Percentiles rank a stretch among this genome's conserved stretches.
Evolutionary conservation across 2,797 vertebrate species (phyloP).

Genomic region (Acanthurus lineatus): DNA sequence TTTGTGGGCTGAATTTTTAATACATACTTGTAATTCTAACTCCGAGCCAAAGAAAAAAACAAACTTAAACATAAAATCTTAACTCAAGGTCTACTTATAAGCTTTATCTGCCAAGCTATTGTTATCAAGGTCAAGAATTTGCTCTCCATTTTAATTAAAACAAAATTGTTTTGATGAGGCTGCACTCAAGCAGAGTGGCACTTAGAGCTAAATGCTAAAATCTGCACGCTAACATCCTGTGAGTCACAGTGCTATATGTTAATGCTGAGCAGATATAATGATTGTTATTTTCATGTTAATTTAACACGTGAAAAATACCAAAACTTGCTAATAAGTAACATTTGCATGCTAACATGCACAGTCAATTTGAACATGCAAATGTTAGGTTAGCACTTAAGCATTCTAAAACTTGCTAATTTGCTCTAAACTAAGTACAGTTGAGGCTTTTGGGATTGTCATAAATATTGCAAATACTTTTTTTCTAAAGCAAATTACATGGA

Average conservation of each 20-base stretch:
- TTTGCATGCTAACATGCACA: too few species aligned
- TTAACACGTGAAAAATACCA: too few species aligned
- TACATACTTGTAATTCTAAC: not conserved
- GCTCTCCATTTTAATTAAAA: not conserved
- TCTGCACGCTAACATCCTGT: too few species aligned
- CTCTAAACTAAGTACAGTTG: not conserved
- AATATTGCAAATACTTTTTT: not conserved
- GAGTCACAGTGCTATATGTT: too few species aligned
- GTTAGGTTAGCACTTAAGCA: not conserved
- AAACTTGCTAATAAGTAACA: too few species aligned
- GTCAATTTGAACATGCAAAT: too few species aligned
- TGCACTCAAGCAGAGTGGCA: too few species aligned
- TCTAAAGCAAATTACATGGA: too few species aligned
- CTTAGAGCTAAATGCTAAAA: slow-evolving; percentile 3
- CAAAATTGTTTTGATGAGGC: not conserved
- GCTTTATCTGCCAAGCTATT: not conserved
- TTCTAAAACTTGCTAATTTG: not conserved
- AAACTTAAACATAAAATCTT: not conserved
- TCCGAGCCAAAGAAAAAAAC: not conserved
- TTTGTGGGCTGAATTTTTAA: not conserved
- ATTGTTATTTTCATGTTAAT: not conserved
- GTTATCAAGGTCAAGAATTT: not conserved
- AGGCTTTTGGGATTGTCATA: too few species aligned
- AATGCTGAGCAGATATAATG: not conserved
- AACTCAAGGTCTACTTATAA: not conserved